Percentiles rank a stretch among this genome's conserved stretches.
phyloP scores from a whole-genome alignment of 2,797 vertebrate genomes.

The Tokudaia tokunoshimensis region DNA sequence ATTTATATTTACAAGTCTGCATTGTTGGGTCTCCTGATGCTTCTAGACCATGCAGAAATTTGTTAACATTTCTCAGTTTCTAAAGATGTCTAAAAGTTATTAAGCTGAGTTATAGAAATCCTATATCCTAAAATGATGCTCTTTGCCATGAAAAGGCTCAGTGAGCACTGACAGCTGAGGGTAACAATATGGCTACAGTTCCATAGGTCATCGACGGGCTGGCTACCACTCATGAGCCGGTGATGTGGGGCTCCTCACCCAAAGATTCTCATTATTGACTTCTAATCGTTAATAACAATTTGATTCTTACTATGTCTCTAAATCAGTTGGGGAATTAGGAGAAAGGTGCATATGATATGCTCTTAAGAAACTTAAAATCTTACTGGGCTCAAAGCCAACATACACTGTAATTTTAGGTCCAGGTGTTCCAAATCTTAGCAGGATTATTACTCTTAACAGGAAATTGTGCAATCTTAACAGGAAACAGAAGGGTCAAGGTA shows the following conservation, averaged over 20 bases:
- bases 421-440: background rate
- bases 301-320: constrained; percentile 27
- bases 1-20: background rate
- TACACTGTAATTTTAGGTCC: background rate
- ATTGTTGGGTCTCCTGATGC: background rate
- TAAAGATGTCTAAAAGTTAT: constrained; percentile 19
- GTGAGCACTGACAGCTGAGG: background rate
- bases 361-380: constrained; percentile 51
- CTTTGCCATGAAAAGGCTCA: background rate
- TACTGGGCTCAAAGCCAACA: constrained; percentile 14
- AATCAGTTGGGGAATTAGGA: background rate
- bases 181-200: background rate
- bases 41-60: background rate
- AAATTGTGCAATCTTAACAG: background rate
- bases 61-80: constrained; percentile 37
- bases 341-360: background rate
- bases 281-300: constrained; percentile 45
- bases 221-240: background rate
- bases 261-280: constrained; percentile 21
- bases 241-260: background rate
- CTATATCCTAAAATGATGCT: constrained; percentile 23
- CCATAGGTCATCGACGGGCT: background rate
- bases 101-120: constrained; percentile 46
- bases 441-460: background rate
- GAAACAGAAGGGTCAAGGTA: background rate